Conservation (phyloP, 2,888 invertebrate species). For the Tenthredo livida region DNA sequence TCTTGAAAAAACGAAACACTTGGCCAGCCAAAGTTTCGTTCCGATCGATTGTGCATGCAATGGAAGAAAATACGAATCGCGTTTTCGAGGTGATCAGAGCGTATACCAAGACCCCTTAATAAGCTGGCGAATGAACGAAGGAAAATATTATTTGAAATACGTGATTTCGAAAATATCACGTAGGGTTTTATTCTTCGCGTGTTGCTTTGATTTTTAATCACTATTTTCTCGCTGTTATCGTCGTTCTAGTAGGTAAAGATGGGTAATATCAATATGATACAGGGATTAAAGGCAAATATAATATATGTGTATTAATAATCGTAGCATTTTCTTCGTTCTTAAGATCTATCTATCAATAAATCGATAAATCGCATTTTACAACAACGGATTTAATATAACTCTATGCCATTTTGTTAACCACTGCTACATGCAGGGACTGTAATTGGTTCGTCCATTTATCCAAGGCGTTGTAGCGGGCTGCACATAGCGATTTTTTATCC, state of each 20-base stretch:
- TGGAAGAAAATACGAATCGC: too few relatives aligned
- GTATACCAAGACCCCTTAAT: not conserved
- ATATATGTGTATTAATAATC: conserved; percentile 35
- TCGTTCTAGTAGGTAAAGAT: not conserved
- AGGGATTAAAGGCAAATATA: conserved; percentile 18
- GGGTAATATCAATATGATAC: conserved; percentile 6
- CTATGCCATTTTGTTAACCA: conserved; percentile 96
- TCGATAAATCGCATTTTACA: not conserved
- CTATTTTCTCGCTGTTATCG: not conserved
- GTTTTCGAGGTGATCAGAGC: too few relatives aligned
- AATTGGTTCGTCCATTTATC: conserved; percentile 98
- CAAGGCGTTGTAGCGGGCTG: conserved; percentile 93
- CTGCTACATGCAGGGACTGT: conserved; percentile 91
- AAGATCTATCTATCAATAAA: not conserved
- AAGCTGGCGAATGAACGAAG: not conserved
- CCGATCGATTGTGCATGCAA: too few relatives aligned
- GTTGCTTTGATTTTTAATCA: conserved; percentile 23
- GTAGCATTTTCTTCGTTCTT: conserved; percentile 21
- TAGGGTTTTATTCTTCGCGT: conserved; percentile 67
- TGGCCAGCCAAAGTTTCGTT: too few relatives aligned
- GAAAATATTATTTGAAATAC: not conserved
- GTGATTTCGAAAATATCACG: conserved; percentile 68
- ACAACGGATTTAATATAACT: conserved; percentile 25
- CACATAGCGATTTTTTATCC: conserved; percentile 88
- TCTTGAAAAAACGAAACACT: too few relatives aligned